Evolutionary conservation across 2,888 invertebrate genomes (phyloP).

Genomic region (Ectropis crepuscularia): DNA sequence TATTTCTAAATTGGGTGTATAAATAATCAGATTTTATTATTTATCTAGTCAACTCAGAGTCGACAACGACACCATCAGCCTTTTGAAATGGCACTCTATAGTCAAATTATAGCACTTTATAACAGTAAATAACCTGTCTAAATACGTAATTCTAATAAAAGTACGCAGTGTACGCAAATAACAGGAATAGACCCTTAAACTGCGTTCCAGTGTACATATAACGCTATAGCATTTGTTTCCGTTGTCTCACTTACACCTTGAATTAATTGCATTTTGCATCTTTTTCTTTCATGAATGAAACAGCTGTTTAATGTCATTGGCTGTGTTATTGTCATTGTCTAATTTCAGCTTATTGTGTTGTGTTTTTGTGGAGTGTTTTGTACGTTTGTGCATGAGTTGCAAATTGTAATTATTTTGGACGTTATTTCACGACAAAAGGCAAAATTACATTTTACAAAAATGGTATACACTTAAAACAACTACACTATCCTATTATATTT

Average conservation of each 20-base stretch:
- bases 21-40: too few relatives aligned
- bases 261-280: background rate
- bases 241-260: background rate
- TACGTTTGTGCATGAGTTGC: constrained; percentile 9
- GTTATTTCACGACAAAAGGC: constrained; percentile 55
- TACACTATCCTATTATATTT: constrained; percentile 7
- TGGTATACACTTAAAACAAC: constrained; percentile 25
- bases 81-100: too few relatives aligned
- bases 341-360: constrained; percentile 27
- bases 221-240: too few relatives aligned
- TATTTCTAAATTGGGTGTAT: too few relatives aligned
- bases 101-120: too few relatives aligned
- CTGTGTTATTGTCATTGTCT: background rate
- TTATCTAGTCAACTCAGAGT: too few relatives aligned
- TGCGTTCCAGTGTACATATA: too few relatives aligned
- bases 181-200: too few relatives aligned
- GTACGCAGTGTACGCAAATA: too few relatives aligned
- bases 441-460: constrained; percentile 37
- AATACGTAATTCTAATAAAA: too few relatives aligned
- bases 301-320: background rate
- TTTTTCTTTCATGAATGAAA: background rate
- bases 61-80: too few relatives aligned
- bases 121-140: too few relatives aligned
- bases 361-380: constrained; percentile 42
- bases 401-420: background rate